Evolutionary conservation across 2,888 invertebrate genomes (phyloP).

Genomic region (Sympetrum striolatum): DNA sequence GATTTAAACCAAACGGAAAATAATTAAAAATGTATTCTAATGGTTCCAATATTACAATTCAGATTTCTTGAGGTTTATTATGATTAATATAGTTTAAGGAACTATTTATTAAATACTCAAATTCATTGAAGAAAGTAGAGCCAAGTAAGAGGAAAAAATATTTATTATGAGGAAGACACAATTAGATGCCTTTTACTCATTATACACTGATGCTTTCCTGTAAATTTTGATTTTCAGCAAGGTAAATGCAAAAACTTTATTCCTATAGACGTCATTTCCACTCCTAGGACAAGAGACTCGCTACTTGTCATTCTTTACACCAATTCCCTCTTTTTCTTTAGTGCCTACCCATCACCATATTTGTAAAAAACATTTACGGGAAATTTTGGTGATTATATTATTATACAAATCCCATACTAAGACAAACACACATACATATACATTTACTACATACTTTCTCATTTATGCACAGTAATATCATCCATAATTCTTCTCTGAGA

Average conservation of each 20-base stretch:
- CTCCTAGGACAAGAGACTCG: background rate
- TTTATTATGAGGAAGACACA: constrained; percentile 43
- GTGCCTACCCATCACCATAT: constrained; percentile 27
- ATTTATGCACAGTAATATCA: constrained; percentile 36
- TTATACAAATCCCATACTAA: constrained; percentile 43
- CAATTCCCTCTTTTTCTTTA: constrained; percentile 20
- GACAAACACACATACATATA: constrained; percentile 43
- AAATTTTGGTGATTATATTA: constrained; percentile 42
- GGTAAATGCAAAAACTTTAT: constrained; percentile 35
- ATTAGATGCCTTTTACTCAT: constrained; percentile 41
- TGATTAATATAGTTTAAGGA: too few species aligned
- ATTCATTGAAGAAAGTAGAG: background rate
- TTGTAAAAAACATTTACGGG: constrained; percentile 40
- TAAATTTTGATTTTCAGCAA: constrained; percentile 40
- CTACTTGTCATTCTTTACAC: background rate
- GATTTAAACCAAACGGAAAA: too few species aligned
- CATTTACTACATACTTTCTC: constrained; percentile 17
- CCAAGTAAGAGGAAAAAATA: constrained; percentile 32
- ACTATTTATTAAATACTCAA: too few species aligned
- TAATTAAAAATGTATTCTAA: too few species aligned
- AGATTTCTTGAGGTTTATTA: too few species aligned
- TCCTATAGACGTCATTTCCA: background rate
- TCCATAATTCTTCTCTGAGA: constrained; percentile 23
- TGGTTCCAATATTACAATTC: too few species aligned
- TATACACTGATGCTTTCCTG: constrained; percentile 36